Evolutionary conservation across 2,113 vertebrate species (phyloP).

Genomic region (Gallinago paraguaiae): DNA sequence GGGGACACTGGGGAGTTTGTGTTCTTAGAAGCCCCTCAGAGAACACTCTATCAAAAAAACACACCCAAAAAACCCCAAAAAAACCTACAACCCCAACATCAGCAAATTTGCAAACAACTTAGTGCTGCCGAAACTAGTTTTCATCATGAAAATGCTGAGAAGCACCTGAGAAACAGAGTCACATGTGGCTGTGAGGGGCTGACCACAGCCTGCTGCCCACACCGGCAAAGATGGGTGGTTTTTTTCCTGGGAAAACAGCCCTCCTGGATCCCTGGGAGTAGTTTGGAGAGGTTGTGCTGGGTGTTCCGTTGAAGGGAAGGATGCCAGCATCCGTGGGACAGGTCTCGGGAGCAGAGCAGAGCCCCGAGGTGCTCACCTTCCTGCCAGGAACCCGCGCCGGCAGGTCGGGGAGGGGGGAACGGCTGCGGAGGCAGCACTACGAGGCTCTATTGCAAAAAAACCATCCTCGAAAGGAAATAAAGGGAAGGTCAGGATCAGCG

Average conservation of each 20-base stretch:
- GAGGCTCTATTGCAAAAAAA: background rate
- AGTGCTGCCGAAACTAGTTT: background rate
- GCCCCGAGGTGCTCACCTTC: background rate
- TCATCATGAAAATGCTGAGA: background rate
- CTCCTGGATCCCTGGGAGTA: background rate
- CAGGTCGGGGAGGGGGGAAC: background rate
- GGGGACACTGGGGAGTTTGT: background rate
- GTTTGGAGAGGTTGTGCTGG: background rate
- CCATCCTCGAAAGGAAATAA: background rate
- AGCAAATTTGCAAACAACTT: background rate
- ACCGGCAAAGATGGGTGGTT: background rate
- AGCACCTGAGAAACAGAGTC: background rate
- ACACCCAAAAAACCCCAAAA: no score
- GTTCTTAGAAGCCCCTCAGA: background rate
- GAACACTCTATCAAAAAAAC: background rate
- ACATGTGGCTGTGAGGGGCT: background rate
- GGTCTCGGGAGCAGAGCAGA: rapidly evolving
- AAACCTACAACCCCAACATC: background rate
- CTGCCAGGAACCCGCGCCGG: background rate
- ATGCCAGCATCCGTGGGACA: background rate
- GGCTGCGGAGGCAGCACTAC: rapidly evolving
- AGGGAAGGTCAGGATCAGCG: background rate
- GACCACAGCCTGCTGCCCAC: background rate
- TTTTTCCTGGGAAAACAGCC: background rate
- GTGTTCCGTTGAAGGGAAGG: background rate